Evolutionary conservation across 2,888 invertebrate genomes (phyloP), one percentile per base, ranked within the genome.

Genomic region (Cryptosula pallasiana): DNA sequence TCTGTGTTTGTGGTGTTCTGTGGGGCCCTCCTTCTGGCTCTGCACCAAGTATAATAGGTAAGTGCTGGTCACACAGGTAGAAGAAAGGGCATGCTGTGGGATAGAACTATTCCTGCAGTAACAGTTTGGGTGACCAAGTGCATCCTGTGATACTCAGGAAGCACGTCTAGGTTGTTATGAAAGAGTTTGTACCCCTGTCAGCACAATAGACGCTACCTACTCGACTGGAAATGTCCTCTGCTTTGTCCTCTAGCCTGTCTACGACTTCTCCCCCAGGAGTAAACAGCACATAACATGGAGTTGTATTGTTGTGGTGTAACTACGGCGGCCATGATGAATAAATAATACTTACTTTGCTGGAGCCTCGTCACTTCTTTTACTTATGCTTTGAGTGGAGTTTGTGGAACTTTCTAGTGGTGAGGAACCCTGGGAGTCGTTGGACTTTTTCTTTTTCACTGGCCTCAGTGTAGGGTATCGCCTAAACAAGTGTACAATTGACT

Each of bases 391-490:
- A 13, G 63, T 25, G 20, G 63, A 57, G 16, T 5, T 57, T 5
- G 16, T 57, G n/a, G 57, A 63, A 27, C 32, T 63, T 3, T 63
- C 27, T 3, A 32, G 27, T 25, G 63, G 63, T 3, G 63, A 63
- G 9, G 63, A 63, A 9, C 63, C 63, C 32, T 63, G 63, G 13
- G 63, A 63, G 63, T 63, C 32, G 16, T 63, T 32, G 5, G 29
- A 63, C n/a, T 63, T 63, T 27, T n/a, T 63, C 34, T 63, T 63
- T 3, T 63, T 63, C n/a, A 63, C 25, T 29, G 63, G 63, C n/a
- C 32, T 27, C 32, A 63, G 32, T 29, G 34, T 32, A 9, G 63
- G 63, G 34, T 63, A 63, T 13, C 63, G 63, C 34, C 63, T 63
- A 25, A 5, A 13, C 5, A 57, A 9, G 5, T n/a, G 57, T n/a